phyloP scores from a whole-genome alignment of 2,113 vertebrate genomes.

The Channa maculata region DNA sequence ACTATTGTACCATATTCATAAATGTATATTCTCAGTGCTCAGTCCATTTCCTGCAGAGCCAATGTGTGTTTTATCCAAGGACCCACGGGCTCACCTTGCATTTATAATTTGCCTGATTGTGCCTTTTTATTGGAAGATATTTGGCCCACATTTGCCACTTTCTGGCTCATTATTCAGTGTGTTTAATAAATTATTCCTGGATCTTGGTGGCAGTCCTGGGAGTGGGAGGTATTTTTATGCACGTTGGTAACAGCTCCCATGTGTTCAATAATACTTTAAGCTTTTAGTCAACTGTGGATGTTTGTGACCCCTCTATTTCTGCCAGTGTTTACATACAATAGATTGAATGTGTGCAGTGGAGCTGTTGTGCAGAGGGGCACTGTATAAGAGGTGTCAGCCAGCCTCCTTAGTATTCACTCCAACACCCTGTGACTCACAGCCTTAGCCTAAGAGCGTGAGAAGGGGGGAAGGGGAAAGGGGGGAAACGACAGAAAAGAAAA shows the following conservation, averaged over 20 bases:
- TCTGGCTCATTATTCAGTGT: neutral
- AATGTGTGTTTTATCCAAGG: neutral
- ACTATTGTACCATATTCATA: conserved; percentile 42
- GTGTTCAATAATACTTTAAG: conserved; percentile 8
- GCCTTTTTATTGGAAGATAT: conserved; percentile 1
- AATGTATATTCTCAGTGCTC: conserved; percentile 35
- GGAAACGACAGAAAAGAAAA: conserved; percentile 45
- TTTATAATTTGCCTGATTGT: conserved; percentile 6
- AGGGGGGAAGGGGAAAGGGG: conserved; percentile 31
- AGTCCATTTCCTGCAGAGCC: conserved; percentile 35
- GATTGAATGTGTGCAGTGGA: conserved; percentile 45
- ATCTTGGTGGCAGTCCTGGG: neutral
- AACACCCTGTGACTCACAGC: conserved; percentile 83
- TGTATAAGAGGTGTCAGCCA: conserved; percentile 70
- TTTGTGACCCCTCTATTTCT: conserved; percentile 38
- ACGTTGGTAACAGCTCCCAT: conserved; percentile 15
- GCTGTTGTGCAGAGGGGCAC: conserved; percentile 66
- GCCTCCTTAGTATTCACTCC: conserved; percentile 85
- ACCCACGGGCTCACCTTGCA: conserved; percentile 16
- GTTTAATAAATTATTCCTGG: neutral
- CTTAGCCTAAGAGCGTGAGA: conserved; percentile 73
- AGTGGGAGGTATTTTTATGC: neutral
- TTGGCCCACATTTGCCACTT: neutral
- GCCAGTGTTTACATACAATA: conserved; percentile 61
- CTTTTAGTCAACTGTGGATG: conserved; percentile 28